Conservation (phyloP, 2,888 invertebrate species). For the Campaea margaritaria region DNA sequence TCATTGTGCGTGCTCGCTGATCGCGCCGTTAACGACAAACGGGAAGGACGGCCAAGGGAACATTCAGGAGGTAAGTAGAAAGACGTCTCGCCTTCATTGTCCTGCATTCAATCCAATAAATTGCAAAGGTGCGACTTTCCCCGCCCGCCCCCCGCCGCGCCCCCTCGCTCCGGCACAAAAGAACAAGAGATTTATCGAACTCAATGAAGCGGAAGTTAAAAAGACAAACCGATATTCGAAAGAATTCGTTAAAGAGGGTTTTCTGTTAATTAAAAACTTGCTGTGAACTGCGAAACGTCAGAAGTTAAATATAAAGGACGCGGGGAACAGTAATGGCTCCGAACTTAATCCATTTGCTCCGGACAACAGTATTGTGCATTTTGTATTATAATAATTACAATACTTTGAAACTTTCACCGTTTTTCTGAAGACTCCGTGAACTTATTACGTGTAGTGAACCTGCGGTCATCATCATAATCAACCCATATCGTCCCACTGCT, state of each 20-base stretch:
- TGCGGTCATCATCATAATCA: too few relatives aligned
- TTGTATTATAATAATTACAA: slow-evolving; percentile 42
- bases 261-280: slow-evolving; percentile 35
- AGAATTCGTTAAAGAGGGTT: slow-evolving; percentile 33
- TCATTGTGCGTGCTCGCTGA: slow-evolving; percentile 26
- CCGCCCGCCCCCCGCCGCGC: background rate
- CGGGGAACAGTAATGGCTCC: slow-evolving; percentile 39
- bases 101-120: slow-evolving; percentile 35
- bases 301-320: slow-evolving; percentile 36
- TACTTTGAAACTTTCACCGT: slow-evolving; percentile 33
- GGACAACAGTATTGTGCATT: slow-evolving; percentile 44
- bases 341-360: slow-evolving; percentile 43
- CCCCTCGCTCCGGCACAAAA: slow-evolving; percentile 25
- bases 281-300: slow-evolving; percentile 14
- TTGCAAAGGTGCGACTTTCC: slow-evolving; percentile 23
- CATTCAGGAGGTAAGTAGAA: slow-evolving; percentile 28
- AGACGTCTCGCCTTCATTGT: slow-evolving; percentile 34
- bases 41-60: slow-evolving; percentile 24
- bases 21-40: slow-evolving; percentile 29
- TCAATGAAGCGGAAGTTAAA: slow-evolving; percentile 46
- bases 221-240: slow-evolving; percentile 38
- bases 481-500: too few relatives aligned
- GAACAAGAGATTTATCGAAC: slow-evolving; percentile 44
- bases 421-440: slow-evolving; percentile 15
- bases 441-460: slow-evolving; percentile 1